Evolutionary conservation across 2,888 invertebrate genomes (phyloP), one percentile per base, ranked within the genome.

Genomic region (Dorcus parallelipipedus): DNA sequence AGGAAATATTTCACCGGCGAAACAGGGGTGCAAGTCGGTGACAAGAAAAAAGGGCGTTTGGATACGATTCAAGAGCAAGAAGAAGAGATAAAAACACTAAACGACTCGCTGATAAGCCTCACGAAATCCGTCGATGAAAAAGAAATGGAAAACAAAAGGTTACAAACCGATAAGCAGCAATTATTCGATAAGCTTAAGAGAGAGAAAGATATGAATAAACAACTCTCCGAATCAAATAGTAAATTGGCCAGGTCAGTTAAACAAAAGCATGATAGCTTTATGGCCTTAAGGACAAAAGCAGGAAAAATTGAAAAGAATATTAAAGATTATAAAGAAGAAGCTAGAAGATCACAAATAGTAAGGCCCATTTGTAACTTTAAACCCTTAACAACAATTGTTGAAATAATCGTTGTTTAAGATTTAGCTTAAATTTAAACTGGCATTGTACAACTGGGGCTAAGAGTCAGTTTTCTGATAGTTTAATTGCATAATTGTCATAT

Each of bases 211-310:
- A 53, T 59, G 5, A 65, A 62, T 9, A 61, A 58, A 39, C 55
- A 52, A 43, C 40, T 64, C 9, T 52, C 56, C 10, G 56, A 62
- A 17, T 60, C 60, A 3, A 64, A 62, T 23, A 54, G 58, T 9
- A 55, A 52, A 43, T 49, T 64, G 9, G 61, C 64, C 1, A 57
- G 51, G 20, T 57, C 62, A 6, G 57, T 64, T 8, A 56, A 54
- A n/a, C 58, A 59, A 9, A 62, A 62, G 38, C 56, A 58, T 42
- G 59, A 62, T 4, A 58, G 57, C n/a, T 60, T 64, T 38, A 56
- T 60, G 26, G 54, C 55, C 1, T 23, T 53, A 7, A 59, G 51
- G 14, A 52, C 52, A 23, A 59, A 65, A 52, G 56, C 62, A n/a
- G 56, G 56, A 38, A 41, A 54, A 23, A 51, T 62, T 38, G 58